Percentiles rank a stretch among this genome's conserved stretches.
Evolutionary conservation across 2,797 vertebrate genomes (phyloP).

Genomic region (Amazona ochrocephala): DNA sequence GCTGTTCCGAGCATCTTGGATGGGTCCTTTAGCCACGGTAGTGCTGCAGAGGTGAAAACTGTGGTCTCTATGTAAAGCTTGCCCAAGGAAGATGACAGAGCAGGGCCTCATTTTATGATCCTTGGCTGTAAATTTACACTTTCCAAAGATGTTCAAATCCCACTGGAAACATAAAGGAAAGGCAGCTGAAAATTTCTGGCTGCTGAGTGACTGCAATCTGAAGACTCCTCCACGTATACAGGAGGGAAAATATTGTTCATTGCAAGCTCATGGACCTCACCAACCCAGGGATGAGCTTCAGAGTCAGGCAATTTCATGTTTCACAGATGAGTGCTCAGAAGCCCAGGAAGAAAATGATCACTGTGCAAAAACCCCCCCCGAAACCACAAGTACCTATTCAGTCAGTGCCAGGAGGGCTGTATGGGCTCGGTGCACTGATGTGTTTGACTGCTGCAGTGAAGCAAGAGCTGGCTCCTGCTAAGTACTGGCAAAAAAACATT

Average conservation of each 20-base stretch:
- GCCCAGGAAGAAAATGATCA: background rate
- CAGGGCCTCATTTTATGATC: background rate
- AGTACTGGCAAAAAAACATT: conserved; percentile 1
- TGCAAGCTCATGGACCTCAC: background rate
- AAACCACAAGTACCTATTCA: background rate
- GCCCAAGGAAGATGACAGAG: background rate
- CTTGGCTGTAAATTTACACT: background rate
- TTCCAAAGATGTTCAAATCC: background rate
- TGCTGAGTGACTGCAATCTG: background rate
- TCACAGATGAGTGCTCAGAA: background rate
- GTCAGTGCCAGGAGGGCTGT: background rate
- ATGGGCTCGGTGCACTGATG: background rate
- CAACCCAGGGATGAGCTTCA: background rate
- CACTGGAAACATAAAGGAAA: conserved; percentile 9
- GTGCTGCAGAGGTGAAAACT: background rate
- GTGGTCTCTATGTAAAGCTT: background rate
- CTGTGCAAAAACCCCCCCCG: accelerated
- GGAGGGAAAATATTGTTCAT: conserved; percentile 27
- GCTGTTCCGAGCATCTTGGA: background rate
- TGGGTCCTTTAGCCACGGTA: background rate
- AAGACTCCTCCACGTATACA: background rate
- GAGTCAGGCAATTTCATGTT: conserved; percentile 5
- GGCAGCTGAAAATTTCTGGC: conserved; percentile 4
- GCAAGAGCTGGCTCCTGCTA: background rate
- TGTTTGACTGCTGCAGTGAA: conserved; percentile 15